Conservation (phyloP, 2,888 invertebrate genomes). For the Seladonia tumulorum region DNA sequence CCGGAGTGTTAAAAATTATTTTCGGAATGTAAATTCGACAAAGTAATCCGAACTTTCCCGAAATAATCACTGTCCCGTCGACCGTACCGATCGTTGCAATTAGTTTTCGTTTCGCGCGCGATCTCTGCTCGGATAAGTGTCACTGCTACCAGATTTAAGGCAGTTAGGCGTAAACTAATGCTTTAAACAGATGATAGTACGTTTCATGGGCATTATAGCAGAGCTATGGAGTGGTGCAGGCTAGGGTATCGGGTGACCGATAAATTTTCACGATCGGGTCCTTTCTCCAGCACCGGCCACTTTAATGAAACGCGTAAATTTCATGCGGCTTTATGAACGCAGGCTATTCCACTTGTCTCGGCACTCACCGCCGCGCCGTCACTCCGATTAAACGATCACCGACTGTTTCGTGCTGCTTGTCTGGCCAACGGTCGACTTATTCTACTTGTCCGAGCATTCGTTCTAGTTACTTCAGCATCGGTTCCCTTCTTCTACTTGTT, state of each 20-base stretch:
- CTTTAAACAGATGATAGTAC: background rate
- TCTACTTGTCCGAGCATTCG: too few species aligned
- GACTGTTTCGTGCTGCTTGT: background rate
- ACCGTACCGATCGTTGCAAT: background rate
- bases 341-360: background rate
- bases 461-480: background rate
- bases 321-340: background rate
- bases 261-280: background rate
- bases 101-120: background rate
- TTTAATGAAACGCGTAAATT: conserved; percentile 2
- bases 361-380: background rate
- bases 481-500: background rate
- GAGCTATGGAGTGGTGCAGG: background rate
- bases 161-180: background rate
- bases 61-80: background rate
- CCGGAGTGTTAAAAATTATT: too few species aligned
- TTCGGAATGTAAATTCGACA: conserved; percentile 40
- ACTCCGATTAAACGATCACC: background rate
- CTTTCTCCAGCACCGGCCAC: background rate
- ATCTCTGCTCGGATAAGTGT: background rate
- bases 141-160: background rate
- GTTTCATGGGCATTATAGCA: background rate
- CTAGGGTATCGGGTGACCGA: background rate
- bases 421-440: background rate
- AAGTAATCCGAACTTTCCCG: conserved; percentile 26